Evolutionary conservation across 2,888 invertebrate genomes (phyloP), one percentile per base, ranked within the genome.

Genomic region (Drosophila gaucha): DNA sequence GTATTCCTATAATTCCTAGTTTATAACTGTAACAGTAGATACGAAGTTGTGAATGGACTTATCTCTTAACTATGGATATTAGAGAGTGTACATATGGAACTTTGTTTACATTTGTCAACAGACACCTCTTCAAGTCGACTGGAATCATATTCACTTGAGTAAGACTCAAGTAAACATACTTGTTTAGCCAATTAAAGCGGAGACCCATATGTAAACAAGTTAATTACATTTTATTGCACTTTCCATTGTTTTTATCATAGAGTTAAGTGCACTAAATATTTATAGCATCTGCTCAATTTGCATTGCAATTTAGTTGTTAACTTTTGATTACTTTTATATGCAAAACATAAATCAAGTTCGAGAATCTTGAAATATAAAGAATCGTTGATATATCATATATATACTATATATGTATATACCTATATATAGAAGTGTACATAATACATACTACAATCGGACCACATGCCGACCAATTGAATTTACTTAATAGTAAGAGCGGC

Each of bases 211-310:
- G 67, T 68, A 57, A 72, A 73, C 72, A 73, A 72, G 47, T 49
- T 64, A 16, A 68, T 72, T 52, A 44, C 52, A 28, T 68, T 55
- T 64, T 33, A 72, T 58, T 68, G 36, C 62, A 56, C 46, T 57
- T 65, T 64, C 47, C 30, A 57, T 57, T 55, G 38, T 39, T 57
- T 55, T 63, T 31, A 55, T 39, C 28, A 14, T 6, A n/a, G 4
- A 49, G 20, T 22, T 43, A 52, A 38, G 38, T 26, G 18, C 8
- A 9, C 10, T 43, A 26, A 50, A 55, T 38, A n/a, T 31, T 43
- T 9, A 41, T 33, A 12, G 41, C 10, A 30, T 18, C n/a, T 8
- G 28, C 12, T 33, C 30, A 26, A 50, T 51, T 57, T 39, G 38
- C 69, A 46, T 47, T 22, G 33, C 6, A 31, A 39, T 47, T 20